Base-by-base conservation (phyloP, 2,888 invertebrate species). In the Actias luna region DNA sequence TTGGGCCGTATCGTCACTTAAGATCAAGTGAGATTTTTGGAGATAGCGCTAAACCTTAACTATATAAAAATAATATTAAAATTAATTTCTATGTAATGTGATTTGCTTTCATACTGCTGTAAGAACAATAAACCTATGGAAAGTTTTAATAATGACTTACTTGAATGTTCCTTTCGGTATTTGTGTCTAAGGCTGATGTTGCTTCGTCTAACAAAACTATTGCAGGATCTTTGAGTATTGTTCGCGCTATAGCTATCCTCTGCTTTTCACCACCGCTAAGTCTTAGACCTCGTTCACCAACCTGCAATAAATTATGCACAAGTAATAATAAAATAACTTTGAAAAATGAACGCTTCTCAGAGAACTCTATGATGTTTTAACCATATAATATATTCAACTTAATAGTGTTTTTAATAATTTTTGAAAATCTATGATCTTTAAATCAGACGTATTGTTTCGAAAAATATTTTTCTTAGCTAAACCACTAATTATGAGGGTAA, bases 211-310 rank as follows among this genome's bases (percentile, higher is more conserved):
- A 89, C 4, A 99, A 91, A 12, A 99, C 97, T 66, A 99, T 96
- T 42, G 95, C 94, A 0, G 99, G 99, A 3, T 97, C 94, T 85
- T 99, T 99, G 29, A 99, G 93, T 29, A 99, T 93, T 0, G 99
- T 99, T 67, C 99, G 93, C 0, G 99, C 99, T 69, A 99, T 99
- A 0, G 99, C 99, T 64, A 99, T 98, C 70, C 99, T 94, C 84
- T 99, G 99, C 79, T 99, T 99, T 84, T 99, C 99, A 1, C 99
- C 99, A 1, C 99, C 99, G 82, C 99, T 99, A 65, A 99, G 92
- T 68, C 98, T 95, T 64, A 99, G 88, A 5, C 99, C 99, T 79
- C 99, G 93, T 88, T 99, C 99, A 7, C 99, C 99, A 25, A 99
- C 97, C 95, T 96, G 67, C 1, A 63, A 64, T 42, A 55, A 50